phyloP scores from a whole-genome alignment of 2,888 invertebrate species.

The Hemicrepidius hirtus region DNA sequence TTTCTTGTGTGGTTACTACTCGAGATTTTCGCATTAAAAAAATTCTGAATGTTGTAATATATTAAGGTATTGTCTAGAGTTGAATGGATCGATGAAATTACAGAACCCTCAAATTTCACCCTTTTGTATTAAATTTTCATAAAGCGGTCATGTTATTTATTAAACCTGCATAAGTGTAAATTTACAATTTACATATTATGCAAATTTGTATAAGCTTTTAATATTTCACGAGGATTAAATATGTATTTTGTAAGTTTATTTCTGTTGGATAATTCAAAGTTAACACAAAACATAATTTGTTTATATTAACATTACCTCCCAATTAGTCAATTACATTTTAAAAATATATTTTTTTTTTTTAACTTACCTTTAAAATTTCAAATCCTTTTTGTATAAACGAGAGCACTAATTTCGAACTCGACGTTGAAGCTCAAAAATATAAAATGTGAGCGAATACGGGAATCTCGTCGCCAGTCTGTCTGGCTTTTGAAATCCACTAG shows the following conservation, averaged over 20 bases:
- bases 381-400: neutral
- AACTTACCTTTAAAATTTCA: neutral
- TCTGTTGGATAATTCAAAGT: conserved; percentile 15
- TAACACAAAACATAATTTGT: neutral
- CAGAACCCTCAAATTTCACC: conserved; percentile 11
- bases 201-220: conserved; percentile 33
- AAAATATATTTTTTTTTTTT: neutral
- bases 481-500: conserved; percentile 14
- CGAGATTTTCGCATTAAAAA: no score
- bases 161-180: conserved; percentile 38
- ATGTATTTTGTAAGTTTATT: conserved; percentile 40
- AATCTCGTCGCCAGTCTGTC: conserved; percentile 20
- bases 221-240: conserved; percentile 36
- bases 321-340: no score
- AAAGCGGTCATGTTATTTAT: conserved; percentile 32
- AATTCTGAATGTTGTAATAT: neutral
- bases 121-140: conserved; percentile 26
- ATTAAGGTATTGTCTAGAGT: conserved; percentile 2
- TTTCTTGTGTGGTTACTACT: no score
- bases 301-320: neutral
- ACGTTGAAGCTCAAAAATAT: neutral
- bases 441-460: neutral
- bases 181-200: conserved; percentile 42
- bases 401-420: neutral
- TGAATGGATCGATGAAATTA: neutral